A percentile compares a stretch with the other conserved stretches of the same genome.
Conservation (phyloP, 2,888 invertebrate species). For the Amorpha juglandis region DNA sequence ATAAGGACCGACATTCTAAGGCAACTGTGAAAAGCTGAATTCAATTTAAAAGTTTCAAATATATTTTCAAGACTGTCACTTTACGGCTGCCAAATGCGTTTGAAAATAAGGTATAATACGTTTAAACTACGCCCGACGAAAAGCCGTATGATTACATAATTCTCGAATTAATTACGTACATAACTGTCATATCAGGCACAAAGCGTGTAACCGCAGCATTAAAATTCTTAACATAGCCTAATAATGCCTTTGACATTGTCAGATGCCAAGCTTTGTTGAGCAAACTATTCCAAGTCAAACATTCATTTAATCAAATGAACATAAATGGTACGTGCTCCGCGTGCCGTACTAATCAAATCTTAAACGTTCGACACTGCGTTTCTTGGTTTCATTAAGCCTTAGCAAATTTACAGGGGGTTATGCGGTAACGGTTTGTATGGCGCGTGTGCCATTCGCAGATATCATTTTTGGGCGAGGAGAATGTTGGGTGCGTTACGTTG, state of each 20-base stretch:
- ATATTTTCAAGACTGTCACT: conserved; percentile 38
- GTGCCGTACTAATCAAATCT: conserved; percentile 66
- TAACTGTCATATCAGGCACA: conserved; percentile 39
- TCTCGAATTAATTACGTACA: conserved; percentile 35
- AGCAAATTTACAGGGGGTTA: conserved; percentile 46
- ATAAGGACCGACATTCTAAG: conserved; percentile 41
- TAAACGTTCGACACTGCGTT: conserved; percentile 52
- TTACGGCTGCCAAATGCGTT: conserved; percentile 26
- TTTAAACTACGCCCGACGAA: conserved; percentile 17
- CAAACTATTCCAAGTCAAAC: conserved; percentile 59
- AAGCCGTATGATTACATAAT: conserved; percentile 25
- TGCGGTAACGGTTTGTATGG: conserved; percentile 36
- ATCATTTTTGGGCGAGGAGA: conserved; percentile 55
- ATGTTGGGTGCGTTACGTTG: conserved; percentile 46
- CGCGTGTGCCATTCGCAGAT: conserved; percentile 49
- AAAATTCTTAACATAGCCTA: conserved; percentile 49
- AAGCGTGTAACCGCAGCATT: conserved; percentile 35
- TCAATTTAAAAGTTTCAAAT: conserved; percentile 49
- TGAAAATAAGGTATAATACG: conserved; percentile 28
- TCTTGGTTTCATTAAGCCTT: conserved; percentile 53
- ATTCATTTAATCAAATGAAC: conserved; percentile 70
- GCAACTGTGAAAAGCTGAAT: conserved; percentile 48
- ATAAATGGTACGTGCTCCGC: conserved; percentile 65
- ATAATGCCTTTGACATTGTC: conserved; percentile 52
- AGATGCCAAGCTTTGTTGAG: conserved; percentile 50